Percentiles rank a stretch among this genome's conserved stretches.
Evolutionary conservation across 1,140 invertebrate genomes (phyloP).

Genomic region (Bemisia tabaci): DNA sequence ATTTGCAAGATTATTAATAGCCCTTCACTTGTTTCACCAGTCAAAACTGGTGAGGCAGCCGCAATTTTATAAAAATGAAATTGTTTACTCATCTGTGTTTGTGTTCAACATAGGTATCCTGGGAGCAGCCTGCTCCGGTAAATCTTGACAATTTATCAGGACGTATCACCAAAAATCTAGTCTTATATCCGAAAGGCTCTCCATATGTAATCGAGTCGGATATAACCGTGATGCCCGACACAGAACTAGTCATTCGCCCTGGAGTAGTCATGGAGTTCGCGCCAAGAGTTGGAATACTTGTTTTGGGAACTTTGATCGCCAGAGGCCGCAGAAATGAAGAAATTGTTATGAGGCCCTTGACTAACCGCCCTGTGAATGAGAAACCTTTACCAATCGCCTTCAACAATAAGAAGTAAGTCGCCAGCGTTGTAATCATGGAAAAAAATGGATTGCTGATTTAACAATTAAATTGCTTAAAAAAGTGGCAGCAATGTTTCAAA

Average conservation of each 20-base stretch:
- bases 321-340: slow-evolving; percentile 61
- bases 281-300: slow-evolving; percentile 92
- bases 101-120: slow-evolving; percentile 32
- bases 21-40: too few relatives aligned
- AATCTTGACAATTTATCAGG: slow-evolving; percentile 46
- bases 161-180: background rate
- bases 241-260: slow-evolving; percentile 70
- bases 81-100: too few relatives aligned
- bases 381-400: background rate
- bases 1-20: too few relatives aligned
- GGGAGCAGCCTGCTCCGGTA: slow-evolving; percentile 34
- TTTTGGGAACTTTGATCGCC: slow-evolving; percentile 77
- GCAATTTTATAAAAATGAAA: too few relatives aligned
- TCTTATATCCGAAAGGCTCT: background rate
- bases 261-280: slow-evolving; percentile 89
- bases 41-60: too few relatives aligned
- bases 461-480: too few relatives aligned
- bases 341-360: slow-evolving; percentile 64
- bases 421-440: too few relatives aligned
- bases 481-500: too few relatives aligned
- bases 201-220: slow-evolving; percentile 82
- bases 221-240: slow-evolving; percentile 90
- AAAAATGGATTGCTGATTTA: too few relatives aligned
- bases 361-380: background rate
- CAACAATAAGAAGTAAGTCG: background rate